A percentile compares a stretch with the other conserved stretches of the same genome.
These are phyloP conservation scores for Philereme transversata DNA, from an alignment of 2,888 invertebrate genomes.

Conservation along the genomic window DNA sequence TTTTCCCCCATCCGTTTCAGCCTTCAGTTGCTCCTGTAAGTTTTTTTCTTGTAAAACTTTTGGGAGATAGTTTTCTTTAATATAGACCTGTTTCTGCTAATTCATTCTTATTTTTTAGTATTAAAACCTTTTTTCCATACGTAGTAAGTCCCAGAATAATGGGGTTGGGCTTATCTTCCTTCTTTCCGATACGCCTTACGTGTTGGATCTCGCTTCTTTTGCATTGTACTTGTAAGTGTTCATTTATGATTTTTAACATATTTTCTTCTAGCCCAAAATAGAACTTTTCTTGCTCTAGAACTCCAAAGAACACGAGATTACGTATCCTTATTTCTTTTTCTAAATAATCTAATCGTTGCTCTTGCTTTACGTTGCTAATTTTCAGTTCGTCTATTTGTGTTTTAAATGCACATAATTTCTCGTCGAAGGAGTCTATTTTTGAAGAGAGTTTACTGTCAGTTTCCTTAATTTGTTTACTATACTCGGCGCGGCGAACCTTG, in stretches of 20 bases:
- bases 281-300: not conserved
- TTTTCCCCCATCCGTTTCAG: constrained; percentile 2
- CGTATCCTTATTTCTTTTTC: not conserved
- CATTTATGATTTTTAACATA: not conserved
- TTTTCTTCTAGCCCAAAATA: not conserved
- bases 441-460: too few species aligned
- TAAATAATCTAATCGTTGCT: not conserved
- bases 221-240: not conserved
- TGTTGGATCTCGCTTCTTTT: constrained; percentile 1
- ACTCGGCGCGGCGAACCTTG: too few species aligned
- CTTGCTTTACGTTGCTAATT: not conserved
- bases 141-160: constrained; percentile 1
- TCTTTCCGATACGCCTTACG: constrained; percentile 2
- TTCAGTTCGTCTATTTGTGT: not conserved
- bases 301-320: not conserved
- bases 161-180: constrained; percentile 2
- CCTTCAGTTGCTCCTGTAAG: constrained; percentile 3
- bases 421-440: too few species aligned
- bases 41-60: constrained; percentile 7
- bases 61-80: constrained; percentile 5
- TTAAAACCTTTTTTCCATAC: constrained; percentile 1
- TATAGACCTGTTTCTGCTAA: not conserved
- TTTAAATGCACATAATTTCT: too few species aligned
- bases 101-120: not conserved
- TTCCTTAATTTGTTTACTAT: too few species aligned